Percentiles rank a stretch among this genome's conserved stretches.
Evolutionary conservation across 1,140 invertebrate species (phyloP).

Genomic region (Drosophila grimshawi): DNA sequence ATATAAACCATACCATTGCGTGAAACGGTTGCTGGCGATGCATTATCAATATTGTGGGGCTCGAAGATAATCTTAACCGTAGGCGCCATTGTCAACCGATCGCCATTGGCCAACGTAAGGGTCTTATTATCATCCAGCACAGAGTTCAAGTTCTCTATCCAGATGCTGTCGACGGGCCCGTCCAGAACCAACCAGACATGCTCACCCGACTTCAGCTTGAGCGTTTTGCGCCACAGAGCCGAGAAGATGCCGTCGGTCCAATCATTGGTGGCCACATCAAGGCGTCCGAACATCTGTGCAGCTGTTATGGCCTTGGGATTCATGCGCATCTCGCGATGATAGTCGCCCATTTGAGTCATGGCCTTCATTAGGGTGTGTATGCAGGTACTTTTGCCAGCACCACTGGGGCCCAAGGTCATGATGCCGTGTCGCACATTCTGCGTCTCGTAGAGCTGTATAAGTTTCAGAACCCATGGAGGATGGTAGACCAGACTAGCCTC

Average conservation of each 20-base stretch:
- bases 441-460: conserved; percentile 97
- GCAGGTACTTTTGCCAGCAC: conserved; percentile 97
- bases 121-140: conserved; percentile 98
- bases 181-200: conserved; percentile 97
- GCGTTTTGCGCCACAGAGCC: conserved; percentile 96
- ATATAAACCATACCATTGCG: conserved; percentile 99
- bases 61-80: conserved; percentile 98
- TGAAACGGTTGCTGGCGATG: conserved; percentile 97
- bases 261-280: conserved; percentile 98
- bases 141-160: conserved; percentile 99
- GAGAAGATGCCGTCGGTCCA: conserved; percentile 99
- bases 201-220: conserved; percentile 94
- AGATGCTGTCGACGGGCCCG: conserved; percentile 97
- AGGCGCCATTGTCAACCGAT: conserved; percentile 95
- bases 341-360: conserved; percentile 92
- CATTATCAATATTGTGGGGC: conserved; percentile 98
- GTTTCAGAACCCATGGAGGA: conserved; percentile 96
- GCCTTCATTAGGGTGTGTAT: conserved; percentile 98
- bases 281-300: conserved; percentile 97
- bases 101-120: conserved; percentile 96
- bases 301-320: conserved; percentile 99
- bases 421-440: conserved; percentile 98
- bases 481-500: conserved; percentile 93
- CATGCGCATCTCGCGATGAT: conserved; percentile 98
- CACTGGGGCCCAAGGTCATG: conserved; percentile 97